phyloP scores from a whole-genome alignment of 2,113 vertebrate species.

The Arizona elegans region DNA sequence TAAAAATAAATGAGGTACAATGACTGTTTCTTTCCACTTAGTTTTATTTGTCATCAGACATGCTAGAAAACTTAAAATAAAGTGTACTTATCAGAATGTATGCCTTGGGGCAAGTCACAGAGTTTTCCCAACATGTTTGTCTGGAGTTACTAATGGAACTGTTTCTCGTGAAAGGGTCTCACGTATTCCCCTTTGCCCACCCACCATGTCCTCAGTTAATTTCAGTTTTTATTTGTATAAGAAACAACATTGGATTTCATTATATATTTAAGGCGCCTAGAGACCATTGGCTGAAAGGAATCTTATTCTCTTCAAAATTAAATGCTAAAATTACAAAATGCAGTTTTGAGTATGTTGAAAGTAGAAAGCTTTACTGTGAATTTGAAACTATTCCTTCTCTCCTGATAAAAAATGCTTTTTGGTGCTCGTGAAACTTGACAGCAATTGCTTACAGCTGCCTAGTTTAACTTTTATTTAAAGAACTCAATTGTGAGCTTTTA shows the following conservation, averaged over 20 bases:
- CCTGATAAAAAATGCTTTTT: constrained; percentile 30
- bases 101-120: not conserved
- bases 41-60: not conserved
- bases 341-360: not conserved
- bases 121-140: not conserved
- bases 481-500: constrained; percentile 28
- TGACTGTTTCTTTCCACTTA: not conserved
- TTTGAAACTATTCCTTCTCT: constrained; percentile 35
- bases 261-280: constrained; percentile 16
- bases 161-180: not conserved
- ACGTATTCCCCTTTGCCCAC: not conserved
- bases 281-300: constrained; percentile 13
- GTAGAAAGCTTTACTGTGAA: constrained; percentile 29
- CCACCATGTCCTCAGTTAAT: not conserved
- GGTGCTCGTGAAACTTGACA: constrained; percentile 12
- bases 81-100: not conserved
- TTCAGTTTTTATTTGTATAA: constrained; percentile 33
- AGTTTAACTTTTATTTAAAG: constrained; percentile 48
- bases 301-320: not conserved
- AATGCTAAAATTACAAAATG: constrained; percentile 6
- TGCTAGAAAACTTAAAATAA: not conserved
- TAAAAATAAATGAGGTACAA: not conserved
- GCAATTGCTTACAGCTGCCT: constrained; percentile 31
- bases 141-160: constrained; percentile 5
- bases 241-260: constrained; percentile 9